phyloP scores from a whole-genome alignment of 2,888 invertebrate genomes.

The Phyllotreta striolata region DNA sequence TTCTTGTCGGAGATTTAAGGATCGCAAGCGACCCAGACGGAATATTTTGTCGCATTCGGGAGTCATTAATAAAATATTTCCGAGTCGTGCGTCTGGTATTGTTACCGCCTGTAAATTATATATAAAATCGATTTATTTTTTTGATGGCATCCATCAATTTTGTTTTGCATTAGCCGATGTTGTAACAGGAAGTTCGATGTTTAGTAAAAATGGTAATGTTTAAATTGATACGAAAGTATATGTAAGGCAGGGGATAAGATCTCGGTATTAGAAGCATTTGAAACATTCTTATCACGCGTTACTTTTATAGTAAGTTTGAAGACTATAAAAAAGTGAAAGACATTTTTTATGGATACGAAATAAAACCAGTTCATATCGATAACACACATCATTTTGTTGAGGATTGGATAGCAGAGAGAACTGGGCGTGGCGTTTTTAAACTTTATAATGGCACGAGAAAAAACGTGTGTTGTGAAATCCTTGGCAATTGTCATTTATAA shows the following conservation, averaged over 20 bases:
- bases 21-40: constrained; percentile 15
- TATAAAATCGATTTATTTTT: no score
- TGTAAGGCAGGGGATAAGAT: no score
- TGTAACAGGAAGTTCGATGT: no score
- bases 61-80: constrained; percentile 16
- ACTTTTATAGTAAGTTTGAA: no score
- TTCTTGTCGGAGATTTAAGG: constrained; percentile 16
- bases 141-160: no score
- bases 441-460: constrained; percentile 1
- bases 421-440: constrained; percentile 11
- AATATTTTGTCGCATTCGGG: constrained; percentile 11
- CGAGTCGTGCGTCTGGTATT: background rate
- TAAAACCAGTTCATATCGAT: constrained; percentile 9
- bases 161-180: no score
- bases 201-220: no score
- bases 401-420: background rate
- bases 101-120: no score
- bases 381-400: constrained; percentile 5
- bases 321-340: no score
- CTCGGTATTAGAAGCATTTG: no score
- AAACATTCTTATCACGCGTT: no score
- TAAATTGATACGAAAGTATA: no score
- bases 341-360: background rate
- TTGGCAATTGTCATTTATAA: constrained; percentile 14
- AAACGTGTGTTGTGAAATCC: constrained; percentile 7